Evolutionary conservation across 2,113 vertebrate genomes (phyloP).

Genomic region (Mixornis gularis): DNA sequence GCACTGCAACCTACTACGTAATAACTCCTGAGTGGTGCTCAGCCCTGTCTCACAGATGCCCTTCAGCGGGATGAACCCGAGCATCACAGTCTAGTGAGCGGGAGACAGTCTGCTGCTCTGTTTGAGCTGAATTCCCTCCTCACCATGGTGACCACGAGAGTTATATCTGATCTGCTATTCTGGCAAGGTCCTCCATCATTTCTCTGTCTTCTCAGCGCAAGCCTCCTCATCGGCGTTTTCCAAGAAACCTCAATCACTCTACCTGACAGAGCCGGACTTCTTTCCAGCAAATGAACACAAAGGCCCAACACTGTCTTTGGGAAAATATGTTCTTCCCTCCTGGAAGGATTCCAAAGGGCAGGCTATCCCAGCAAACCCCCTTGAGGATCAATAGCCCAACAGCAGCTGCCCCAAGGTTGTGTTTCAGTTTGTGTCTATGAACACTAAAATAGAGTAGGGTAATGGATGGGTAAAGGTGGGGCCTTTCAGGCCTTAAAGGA

Average conservation of each 20-base stretch:
- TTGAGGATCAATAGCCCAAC: neutral
- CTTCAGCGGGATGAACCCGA: conserved; percentile 31
- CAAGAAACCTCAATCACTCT: conserved; percentile 40
- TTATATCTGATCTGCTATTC: conserved; percentile 34
- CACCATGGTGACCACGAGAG: conserved; percentile 39
- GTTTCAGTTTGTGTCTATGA: neutral
- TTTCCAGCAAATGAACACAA: neutral
- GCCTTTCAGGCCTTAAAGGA: neutral
- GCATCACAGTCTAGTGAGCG: conserved; percentile 9
- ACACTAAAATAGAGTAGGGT: neutral
- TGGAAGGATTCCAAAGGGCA: conserved; percentile 3
- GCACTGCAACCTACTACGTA: neutral
- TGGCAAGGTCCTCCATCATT: conserved; percentile 5
- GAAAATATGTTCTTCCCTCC: neutral
- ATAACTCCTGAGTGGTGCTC: conserved; percentile 4
- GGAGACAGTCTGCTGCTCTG: conserved; percentile 43
- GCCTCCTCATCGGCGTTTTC: conserved; percentile 20
- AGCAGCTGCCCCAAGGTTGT: neutral
- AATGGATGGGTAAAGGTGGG: neutral
- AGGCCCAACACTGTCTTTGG: neutral
- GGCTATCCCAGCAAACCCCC: neutral
- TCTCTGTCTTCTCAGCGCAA: conserved; percentile 9
- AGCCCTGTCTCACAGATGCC: conserved; percentile 22
- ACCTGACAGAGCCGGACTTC: conserved; percentile 2
- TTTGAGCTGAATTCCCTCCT: conserved; percentile 36